Conservation (phyloP, 2,888 invertebrate species). For the Tipula unca region DNA sequence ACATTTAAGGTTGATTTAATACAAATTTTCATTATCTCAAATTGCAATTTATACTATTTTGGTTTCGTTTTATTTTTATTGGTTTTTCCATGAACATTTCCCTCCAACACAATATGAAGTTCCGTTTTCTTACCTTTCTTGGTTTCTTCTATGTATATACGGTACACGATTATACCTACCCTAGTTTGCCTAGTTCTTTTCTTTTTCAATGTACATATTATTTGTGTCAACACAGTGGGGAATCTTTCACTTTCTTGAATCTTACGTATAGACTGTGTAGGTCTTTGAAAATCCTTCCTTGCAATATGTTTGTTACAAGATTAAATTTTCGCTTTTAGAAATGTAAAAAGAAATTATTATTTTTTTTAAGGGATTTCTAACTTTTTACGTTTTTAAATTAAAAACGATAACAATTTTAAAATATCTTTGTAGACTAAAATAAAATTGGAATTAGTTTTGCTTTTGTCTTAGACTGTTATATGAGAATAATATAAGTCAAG, state of each 20-base stretch:
- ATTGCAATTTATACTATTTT: not conserved
- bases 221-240: not conserved
- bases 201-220: not conserved
- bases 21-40: not conserved
- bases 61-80: not conserved
- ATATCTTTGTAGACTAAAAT: too few relatives aligned
- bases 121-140: not conserved
- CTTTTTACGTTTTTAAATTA: not conserved
- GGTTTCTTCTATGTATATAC: too few relatives aligned
- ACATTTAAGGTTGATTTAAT: not conserved
- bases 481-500: not conserved
- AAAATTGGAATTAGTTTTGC: too few relatives aligned
- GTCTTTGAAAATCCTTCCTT: not conserved
- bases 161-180: not conserved
- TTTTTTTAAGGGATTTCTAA: not conserved
- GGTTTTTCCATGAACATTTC: not conserved
- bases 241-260: not conserved
- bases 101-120: not conserved
- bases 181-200: too few relatives aligned
- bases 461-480: not conserved
- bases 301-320: not conserved
- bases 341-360: not conserved
- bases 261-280: not conserved
- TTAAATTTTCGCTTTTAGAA: not conserved
- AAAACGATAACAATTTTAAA: not conserved